These are phyloP conservation scores for Drosophila funebris DNA, from an alignment of 1,140 invertebrate genomes.

Conservation along the genomic window DNA sequence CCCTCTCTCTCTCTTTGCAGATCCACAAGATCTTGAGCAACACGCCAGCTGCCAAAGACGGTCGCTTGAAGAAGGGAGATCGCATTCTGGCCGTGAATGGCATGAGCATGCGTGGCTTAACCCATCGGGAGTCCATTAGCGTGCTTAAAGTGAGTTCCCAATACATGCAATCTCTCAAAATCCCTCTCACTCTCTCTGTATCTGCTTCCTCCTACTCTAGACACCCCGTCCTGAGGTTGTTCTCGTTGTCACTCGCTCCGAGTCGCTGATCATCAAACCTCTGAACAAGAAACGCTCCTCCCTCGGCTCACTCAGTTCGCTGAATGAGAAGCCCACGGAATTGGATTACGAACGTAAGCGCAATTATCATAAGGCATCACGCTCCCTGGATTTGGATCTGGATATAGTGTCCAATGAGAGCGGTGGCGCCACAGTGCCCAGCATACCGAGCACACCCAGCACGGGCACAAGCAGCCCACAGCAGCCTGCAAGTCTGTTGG, in stretches of 20 bases:
- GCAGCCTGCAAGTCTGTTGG: conserved; percentile 62
- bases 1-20: conserved; percentile 84
- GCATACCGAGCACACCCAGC: conserved; percentile 56
- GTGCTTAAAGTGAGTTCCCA: conserved; percentile 90
- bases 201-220: conserved; percentile 66
- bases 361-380: conserved; percentile 79
- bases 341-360: conserved; percentile 75
- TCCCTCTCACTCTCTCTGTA: neutral
- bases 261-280: conserved; percentile 75
- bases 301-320: conserved; percentile 78
- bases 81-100: conserved; percentile 95
- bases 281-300: conserved; percentile 82
- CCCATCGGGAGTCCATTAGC: conserved; percentile 92
- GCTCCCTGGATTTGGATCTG: conserved; percentile 78
- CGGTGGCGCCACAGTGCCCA: conserved; percentile 24
- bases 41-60: conserved; percentile 93
- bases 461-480: conserved; percentile 71
- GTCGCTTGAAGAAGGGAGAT: conserved; percentile 93
- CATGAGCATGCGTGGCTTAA: conserved; percentile 90
- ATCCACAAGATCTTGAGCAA: conserved; percentile 93
- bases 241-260: conserved; percentile 86
- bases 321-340: conserved; percentile 79
- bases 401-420: conserved; percentile 79
- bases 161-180: too few species aligned
- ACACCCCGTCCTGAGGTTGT: conserved; percentile 88